These are phyloP conservation scores for Cinara cedri DNA, from an alignment of 2,888 invertebrate species.

Conservation along the genomic window DNA sequence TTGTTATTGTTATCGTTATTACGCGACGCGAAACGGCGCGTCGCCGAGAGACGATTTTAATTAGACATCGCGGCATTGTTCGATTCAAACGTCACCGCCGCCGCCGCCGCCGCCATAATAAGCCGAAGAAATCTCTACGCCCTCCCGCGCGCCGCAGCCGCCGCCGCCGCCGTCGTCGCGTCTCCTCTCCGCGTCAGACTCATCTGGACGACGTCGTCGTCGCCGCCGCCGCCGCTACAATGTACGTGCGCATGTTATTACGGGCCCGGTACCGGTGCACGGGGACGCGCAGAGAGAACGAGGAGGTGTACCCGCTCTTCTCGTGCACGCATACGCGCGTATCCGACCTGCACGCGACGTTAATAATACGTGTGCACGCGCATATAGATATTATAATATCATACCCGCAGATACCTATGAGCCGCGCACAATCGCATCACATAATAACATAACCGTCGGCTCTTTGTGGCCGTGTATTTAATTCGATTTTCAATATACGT, in stretches of 20 bases:
- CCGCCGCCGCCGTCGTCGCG: neutral
- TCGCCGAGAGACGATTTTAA: constrained; percentile 46
- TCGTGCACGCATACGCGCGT: too few relatives aligned
- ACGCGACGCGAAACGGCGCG: too few relatives aligned
- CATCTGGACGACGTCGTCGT: neutral
- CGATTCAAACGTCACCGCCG: constrained; percentile 50
- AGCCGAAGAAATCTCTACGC: constrained; percentile 30
- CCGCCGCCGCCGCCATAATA: constrained; percentile 8
- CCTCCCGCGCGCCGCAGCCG: neutral
- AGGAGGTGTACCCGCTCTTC: too few relatives aligned
- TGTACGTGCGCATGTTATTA: neutral
- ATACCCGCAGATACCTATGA: neutral
- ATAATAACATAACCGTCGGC: neutral
- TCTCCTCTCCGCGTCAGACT: constrained; percentile 4
- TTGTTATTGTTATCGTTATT: too few relatives aligned
- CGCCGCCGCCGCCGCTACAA: neutral
- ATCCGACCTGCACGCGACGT: too few relatives aligned
- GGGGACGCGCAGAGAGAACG: neutral
- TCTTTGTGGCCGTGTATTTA: neutral
- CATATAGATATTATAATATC: too few relatives aligned
- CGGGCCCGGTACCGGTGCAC: too few relatives aligned
- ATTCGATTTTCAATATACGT: constrained; percentile 26
- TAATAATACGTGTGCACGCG: too few relatives aligned
- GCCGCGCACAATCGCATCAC: neutral
- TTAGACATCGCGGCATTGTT: constrained; percentile 55